A percentile compares a stretch with the other conserved stretches of the same genome.
These are phyloP conservation scores for Taurulus bubalis DNA, from an alignment of 2,113 vertebrate species.

Conservation along the genomic window DNA sequence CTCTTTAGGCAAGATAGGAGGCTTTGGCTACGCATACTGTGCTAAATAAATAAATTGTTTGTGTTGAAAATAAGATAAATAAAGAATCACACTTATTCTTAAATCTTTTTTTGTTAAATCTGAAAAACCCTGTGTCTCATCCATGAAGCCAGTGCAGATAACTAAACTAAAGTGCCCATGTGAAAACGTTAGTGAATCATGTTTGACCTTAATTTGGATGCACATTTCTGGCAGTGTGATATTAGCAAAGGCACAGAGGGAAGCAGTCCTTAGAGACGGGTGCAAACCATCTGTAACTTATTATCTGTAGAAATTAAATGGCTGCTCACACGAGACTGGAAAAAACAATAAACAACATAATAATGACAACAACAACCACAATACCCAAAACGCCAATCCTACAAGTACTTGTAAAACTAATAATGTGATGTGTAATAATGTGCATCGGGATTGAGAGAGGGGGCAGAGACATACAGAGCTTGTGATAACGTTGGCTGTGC, in stretches of 20 bases:
- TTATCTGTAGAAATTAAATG: conserved; percentile 51
- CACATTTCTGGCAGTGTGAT: conserved; percentile 46
- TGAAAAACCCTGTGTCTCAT: not conserved
- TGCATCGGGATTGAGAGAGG: conserved; percentile 5
- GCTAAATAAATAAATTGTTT: not conserved
- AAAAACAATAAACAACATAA: conserved; percentile 35
- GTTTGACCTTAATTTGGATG: conserved; percentile 49
- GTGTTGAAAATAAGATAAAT: not conserved
- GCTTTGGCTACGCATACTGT: not conserved
- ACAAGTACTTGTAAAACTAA: not conserved
- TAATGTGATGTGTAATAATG: conserved; percentile 36
- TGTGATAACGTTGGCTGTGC: conserved; percentile 21
- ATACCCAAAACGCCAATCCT: conserved; percentile 11
- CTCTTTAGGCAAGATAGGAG: not conserved
- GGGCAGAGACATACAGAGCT: not conserved
- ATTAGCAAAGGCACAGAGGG: conserved; percentile 36
- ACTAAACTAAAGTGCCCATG: not conserved
- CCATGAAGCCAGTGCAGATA: not conserved
- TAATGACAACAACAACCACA: conserved; percentile 35
- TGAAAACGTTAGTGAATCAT: conserved; percentile 14
- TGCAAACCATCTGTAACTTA: conserved; percentile 46
- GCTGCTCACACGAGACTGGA: not conserved
- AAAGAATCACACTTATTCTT: not conserved
- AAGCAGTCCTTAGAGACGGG: not conserved
- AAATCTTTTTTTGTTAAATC: not conserved